Evolutionary conservation across 2,113 vertebrate species (phyloP).

Genomic region (Boleophthalmus pectinirostris): DNA sequence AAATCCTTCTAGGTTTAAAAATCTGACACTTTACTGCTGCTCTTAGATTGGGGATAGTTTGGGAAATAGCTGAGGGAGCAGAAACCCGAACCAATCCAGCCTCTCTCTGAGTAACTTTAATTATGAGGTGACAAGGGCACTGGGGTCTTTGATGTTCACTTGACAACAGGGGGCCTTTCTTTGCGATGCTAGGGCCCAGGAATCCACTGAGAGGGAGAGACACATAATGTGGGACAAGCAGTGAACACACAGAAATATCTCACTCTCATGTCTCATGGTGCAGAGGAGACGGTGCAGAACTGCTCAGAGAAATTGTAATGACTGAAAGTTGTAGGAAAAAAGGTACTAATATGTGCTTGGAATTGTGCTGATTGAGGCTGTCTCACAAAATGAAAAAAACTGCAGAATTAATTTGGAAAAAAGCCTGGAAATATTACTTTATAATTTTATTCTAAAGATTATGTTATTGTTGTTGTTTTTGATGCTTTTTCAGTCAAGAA

Average conservation of each 20-base stretch:
- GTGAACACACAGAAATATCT: slow-evolving; percentile 18
- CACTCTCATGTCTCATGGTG: background rate
- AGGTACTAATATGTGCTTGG: no score
- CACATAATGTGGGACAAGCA: background rate
- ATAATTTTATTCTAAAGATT: no score
- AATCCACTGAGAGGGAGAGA: slow-evolving; percentile 37
- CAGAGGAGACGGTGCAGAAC: no score
- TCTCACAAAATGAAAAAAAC: no score
- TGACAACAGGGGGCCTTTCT: slow-evolving; percentile 62
- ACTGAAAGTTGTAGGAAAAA: no score
- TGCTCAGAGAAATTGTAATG: no score
- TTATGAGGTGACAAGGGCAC: slow-evolving; percentile 62
- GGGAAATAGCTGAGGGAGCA: background rate
- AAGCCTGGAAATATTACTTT: no score
- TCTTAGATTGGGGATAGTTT: background rate
- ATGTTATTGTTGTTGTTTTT: no score
- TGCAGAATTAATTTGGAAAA: no score
- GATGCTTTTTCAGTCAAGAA: no score
- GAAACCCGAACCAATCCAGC: slow-evolving; percentile 5
- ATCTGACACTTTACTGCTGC: background rate
- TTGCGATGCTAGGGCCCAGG: slow-evolving; percentile 31
- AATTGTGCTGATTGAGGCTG: no score
- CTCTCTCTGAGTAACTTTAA: slow-evolving; percentile 52
- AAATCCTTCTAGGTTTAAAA: no score
- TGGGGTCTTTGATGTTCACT: slow-evolving; percentile 40